Evolutionary conservation across 2,113 vertebrate species (phyloP).

Genomic region (Petrocephalus microphthalmus): DNA sequence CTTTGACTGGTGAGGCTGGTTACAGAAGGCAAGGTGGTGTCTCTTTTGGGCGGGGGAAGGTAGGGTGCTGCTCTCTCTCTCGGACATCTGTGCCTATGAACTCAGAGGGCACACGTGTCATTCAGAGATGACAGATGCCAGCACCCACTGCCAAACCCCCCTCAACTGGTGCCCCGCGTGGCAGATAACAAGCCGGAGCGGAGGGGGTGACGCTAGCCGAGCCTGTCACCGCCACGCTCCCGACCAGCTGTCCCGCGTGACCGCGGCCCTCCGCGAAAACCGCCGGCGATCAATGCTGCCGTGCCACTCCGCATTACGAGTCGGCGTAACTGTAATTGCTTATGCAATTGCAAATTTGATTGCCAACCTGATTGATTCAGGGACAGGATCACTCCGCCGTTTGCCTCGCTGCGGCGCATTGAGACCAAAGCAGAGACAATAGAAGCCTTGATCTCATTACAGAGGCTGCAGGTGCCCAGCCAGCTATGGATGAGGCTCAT

Average conservation of each 20-base stretch:
- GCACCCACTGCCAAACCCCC: background rate
- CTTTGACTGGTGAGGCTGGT: background rate
- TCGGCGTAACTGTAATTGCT: background rate
- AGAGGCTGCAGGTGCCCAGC: background rate
- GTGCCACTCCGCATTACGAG: background rate
- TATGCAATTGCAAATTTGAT: background rate
- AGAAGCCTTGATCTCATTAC: background rate
- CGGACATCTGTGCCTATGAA: slow-evolving; percentile 42
- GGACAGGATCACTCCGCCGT: background rate
- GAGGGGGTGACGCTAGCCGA: background rate
- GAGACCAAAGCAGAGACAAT: background rate
- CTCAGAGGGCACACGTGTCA: slow-evolving; percentile 10
- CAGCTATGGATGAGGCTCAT: background rate
- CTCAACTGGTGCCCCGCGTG: background rate
- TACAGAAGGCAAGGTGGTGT: background rate
- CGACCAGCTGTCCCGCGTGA: background rate
- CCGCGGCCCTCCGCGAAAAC: background rate
- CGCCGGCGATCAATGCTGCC: background rate
- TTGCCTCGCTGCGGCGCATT: background rate
- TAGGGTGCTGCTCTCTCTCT: slow-evolving; percentile 30
- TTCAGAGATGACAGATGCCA: background rate
- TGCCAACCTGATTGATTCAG: background rate
- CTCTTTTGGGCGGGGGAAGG: background rate
- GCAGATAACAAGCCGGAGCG: background rate
- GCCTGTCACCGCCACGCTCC: background rate